phyloP scores from a whole-genome alignment of 2,113 vertebrate species.

The Potamarius usumacintae region DNA sequence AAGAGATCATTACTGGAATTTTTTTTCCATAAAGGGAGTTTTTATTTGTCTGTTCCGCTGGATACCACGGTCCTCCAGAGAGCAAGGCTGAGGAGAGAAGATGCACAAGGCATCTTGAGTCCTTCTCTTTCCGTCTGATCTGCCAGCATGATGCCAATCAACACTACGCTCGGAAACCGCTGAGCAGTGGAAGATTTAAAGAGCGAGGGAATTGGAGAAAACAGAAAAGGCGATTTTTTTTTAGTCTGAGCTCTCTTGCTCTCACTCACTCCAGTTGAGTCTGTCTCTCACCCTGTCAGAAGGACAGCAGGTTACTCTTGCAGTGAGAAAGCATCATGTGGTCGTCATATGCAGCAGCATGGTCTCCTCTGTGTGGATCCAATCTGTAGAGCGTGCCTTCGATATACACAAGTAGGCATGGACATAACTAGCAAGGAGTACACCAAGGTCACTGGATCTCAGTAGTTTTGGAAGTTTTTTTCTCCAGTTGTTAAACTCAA shows the following conservation, averaged over 20 bases:
- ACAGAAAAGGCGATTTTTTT: constrained; percentile 5
- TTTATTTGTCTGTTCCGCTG: constrained; percentile 57
- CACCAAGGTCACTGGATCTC: background rate
- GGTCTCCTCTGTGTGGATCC: constrained; percentile 1
- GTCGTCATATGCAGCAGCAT: constrained; percentile 25
- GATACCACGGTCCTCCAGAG: constrained; percentile 33
- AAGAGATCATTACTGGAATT: background rate
- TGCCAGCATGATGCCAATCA: constrained; percentile 72
- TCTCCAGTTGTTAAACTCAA: background rate
- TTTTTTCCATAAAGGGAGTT: constrained; percentile 14
- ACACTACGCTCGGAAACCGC: constrained; percentile 66
- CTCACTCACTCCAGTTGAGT: constrained; percentile 43
- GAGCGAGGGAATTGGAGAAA: constrained; percentile 37
- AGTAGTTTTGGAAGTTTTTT: background rate
- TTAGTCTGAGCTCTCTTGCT: constrained; percentile 50
- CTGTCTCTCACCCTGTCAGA: constrained; percentile 55
- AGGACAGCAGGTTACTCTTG: constrained; percentile 47
- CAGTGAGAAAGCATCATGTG: constrained; percentile 36
- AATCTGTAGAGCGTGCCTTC: background rate
- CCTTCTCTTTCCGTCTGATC: constrained; percentile 52
- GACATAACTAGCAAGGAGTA: background rate
- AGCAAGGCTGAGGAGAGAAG: constrained; percentile 42
- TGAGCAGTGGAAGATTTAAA: constrained; percentile 40
- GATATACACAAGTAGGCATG: background rate
- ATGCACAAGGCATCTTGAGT: constrained; percentile 51